Evolutionary conservation across 2,888 invertebrate genomes (phyloP), one percentile per base, ranked within the genome.

Genomic region (Tenthredo scrophulariae): DNA sequence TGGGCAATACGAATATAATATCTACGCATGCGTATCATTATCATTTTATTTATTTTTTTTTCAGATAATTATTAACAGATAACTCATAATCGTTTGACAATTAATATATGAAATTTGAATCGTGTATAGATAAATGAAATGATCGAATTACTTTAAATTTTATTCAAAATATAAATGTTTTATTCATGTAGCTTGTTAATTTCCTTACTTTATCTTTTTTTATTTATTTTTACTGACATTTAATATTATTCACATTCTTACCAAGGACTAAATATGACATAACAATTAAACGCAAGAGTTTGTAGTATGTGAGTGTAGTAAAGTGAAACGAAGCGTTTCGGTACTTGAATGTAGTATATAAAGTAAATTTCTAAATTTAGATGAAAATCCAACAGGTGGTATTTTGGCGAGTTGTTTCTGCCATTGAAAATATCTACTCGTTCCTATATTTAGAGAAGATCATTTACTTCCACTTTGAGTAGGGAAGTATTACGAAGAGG

Each of bases 371-470:
- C 86, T 86, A 86, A 65, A 83, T 79, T 85, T 85, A 83, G 54
- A 74, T 74, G 15, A 43, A 85, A 79, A 54, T 84, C 75, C 37
- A 86, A 88, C 87, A 87, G 85, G 86, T 87, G 85, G 83, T 85
- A 67, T 70, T 70, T 43, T 15, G 58, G 15, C 40, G 67, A 26
- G 26, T 46, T 83, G 54, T 65, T 67, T 26, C 50, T n/a, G 46
- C 13, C 37, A 50, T 33, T 83, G 22, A 37, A 83, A 70, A 67
- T 67, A 67, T 26, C 33, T 22, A 40, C 22, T 40, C 15, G 43
- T 43, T 83, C 70, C 67, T 83, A 70, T 67, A 50, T 83, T 29
- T 29, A 62, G 58, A 75, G 0, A 67, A 5, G 22, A 62, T 10
- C 9, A 46, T 40, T 43, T 15, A 43, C 74, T 67, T 67, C 72